Percentiles rank a stretch among this genome's conserved stretches.
Evolutionary conservation across 2,113 vertebrate species (phyloP).

Genomic region (Rhizomys pruinosus): DNA sequence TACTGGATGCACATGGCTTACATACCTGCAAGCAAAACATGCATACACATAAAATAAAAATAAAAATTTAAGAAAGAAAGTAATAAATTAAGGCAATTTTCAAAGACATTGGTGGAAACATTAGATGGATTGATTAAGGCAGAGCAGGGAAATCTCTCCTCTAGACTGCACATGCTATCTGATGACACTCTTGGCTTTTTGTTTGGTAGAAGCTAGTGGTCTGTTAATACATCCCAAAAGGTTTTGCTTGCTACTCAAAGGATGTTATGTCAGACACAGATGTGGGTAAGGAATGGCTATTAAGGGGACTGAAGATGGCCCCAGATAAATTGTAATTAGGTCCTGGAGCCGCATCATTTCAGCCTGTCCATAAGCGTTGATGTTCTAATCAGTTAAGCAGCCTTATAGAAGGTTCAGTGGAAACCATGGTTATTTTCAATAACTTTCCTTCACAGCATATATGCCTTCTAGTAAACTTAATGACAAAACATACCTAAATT

Average conservation of each 20-base stretch:
- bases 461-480: background rate
- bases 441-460: background rate
- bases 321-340: background rate
- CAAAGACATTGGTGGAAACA: no score
- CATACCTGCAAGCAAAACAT: no score
- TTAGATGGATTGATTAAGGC: background rate
- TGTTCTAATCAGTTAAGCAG: no score
- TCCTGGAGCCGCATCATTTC: background rate
- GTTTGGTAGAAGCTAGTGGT: background rate
- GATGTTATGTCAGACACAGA: background rate
- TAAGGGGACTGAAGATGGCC: background rate
- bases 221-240: background rate
- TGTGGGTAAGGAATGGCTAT: background rate
- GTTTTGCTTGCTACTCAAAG: background rate
- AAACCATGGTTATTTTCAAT: background rate
- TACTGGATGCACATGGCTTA: no score
- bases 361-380: background rate
- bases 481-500: slow-evolving; percentile 61
- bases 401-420: background rate
- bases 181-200: no score
- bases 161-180: background rate
- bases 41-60: no score
- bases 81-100: background rate
- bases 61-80: background rate
- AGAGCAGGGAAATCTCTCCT: background rate